Percentiles rank a stretch among this genome's conserved stretches.
Evolutionary conservation across 2,797 vertebrate species (phyloP).

Genomic region (Tapirus indicus): DNA sequence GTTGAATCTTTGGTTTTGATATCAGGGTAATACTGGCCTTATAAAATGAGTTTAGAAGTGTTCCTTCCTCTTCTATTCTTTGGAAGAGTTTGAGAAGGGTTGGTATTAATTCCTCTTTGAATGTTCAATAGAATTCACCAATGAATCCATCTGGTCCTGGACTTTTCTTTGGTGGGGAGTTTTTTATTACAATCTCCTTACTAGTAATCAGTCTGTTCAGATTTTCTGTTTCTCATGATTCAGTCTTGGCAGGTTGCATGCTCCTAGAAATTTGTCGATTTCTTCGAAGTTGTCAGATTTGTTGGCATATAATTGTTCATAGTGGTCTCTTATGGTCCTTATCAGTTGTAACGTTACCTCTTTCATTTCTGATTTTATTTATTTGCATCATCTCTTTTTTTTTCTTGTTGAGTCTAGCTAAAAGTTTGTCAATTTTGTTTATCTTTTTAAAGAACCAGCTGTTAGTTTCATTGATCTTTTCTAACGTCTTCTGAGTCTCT

Average conservation of each 20-base stretch:
- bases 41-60: neutral
- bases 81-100: neutral
- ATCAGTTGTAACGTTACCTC: neutral
- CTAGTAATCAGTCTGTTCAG: neutral
- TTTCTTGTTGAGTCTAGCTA: neutral
- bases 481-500: neutral
- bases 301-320: neutral
- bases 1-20: neutral
- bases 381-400: neutral
- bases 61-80: neutral
- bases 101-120: neutral
- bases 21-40: neutral
- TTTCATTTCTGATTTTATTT: neutral
- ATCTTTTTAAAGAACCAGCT: neutral
- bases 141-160: neutral
- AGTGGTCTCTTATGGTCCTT: neutral
- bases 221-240: neutral
- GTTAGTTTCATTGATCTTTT: neutral
- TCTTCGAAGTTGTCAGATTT: neutral
- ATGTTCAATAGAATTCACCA: neutral
- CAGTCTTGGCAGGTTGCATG: neutral
- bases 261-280: neutral
- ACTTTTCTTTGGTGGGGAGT: neutral
- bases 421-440: neutral
- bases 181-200: neutral